Conservation (phyloP, 2,888 invertebrate species). For the Flexamia atlantica region DNA sequence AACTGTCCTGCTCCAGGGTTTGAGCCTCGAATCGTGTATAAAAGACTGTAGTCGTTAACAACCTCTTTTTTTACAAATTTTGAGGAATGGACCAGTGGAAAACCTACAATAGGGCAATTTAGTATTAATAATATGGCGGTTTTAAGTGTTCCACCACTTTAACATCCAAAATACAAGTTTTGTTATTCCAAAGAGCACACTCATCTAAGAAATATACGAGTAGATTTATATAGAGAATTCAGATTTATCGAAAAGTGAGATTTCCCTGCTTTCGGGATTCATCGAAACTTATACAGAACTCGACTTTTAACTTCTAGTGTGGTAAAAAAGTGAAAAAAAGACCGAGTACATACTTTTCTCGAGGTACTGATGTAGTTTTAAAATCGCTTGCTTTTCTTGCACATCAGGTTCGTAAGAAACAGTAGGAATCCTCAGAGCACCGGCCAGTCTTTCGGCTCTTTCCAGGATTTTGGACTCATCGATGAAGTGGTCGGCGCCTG, state of each 20-base stretch:
- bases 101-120: constrained; percentile 68
- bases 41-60: constrained; percentile 74
- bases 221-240: too few species aligned
- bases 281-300: too few species aligned
- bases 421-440: constrained; percentile 71
- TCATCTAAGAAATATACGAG: too few species aligned
- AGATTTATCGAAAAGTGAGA: too few species aligned
- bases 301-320: too few species aligned
- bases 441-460: constrained; percentile 69
- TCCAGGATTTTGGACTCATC: constrained; percentile 66
- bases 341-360: constrained; percentile 58
- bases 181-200: too few species aligned
- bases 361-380: constrained; percentile 69
- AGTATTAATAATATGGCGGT: constrained; percentile 11
- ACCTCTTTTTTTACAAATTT: constrained; percentile 71
- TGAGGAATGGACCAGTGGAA: constrained; percentile 71
- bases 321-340: not conserved
- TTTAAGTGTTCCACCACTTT: not conserved
- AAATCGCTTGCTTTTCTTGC: constrained; percentile 70
- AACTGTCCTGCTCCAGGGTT: constrained; percentile 69
- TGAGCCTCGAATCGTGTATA: constrained; percentile 74
- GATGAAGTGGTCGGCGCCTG: constrained; percentile 64
- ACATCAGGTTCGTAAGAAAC: constrained; percentile 69
- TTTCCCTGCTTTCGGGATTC: too few species aligned
- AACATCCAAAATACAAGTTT: not conserved